Base-by-base conservation (phyloP, 2,113 vertebrate species). In the Dendrocopos noguchii region DNA sequence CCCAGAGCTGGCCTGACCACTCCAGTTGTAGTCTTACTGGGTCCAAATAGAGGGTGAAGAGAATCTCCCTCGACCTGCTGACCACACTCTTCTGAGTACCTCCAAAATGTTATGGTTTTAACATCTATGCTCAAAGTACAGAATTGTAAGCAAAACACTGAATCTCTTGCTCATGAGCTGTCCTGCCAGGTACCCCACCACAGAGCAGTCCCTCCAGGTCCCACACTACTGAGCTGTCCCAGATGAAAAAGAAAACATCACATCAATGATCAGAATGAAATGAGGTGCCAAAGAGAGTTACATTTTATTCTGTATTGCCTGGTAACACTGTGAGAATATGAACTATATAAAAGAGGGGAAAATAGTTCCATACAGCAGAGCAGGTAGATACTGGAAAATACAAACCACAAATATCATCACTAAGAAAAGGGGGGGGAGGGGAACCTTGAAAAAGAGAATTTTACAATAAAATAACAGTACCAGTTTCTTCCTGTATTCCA, bases 391-490 rank as follows among this genome's bases (percentile, higher is more conserved):
- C 14, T 61, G 85, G 59, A 84, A 95, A 88, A 91, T 64, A 75
- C 61, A 94, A 91, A 84, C 20, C 71, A 92, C 46, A 94, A 89
- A 94, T 77, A 75, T 72, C 61, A 88, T 31, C 28, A 31, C 73
- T 88, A 91, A 60, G 24, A 29, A 86, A 80, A 64, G 74, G 44
- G 42, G 80, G 90, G 42, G 63, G 39, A 80, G 88, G 46, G 59
- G 70, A 6, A 68, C 22, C 24, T 59, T 64, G 70, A 44, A 66
- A 73, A 93, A 84, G 31, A 75, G 90, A 87, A 76, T 57, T 92
- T 64, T 83, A 88, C 74, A 91, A 68, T 94, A 94, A 83, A 86
- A 73, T 34, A 82, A 80, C 8, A 13, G 55, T 90, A 95, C 79
- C 60, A 68, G 52, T 72, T 86, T 77, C 53, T 90, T 95, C 63